Percentiles rank a stretch among this genome's conserved stretches.
Evolutionary conservation across 1,140 invertebrate species (phyloP).

Genomic region (Linepithema humile): DNA sequence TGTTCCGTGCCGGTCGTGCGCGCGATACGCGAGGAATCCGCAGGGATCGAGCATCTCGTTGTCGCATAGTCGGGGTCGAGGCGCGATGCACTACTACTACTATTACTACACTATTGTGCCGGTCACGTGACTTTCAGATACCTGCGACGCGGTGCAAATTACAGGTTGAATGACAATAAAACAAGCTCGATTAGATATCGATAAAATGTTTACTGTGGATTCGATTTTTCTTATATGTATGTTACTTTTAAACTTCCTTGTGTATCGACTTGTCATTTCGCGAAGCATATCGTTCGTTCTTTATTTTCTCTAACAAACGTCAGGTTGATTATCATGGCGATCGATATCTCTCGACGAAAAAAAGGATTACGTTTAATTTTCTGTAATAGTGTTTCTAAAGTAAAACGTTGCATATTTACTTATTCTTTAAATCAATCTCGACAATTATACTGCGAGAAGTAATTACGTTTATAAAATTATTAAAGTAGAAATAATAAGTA

Average conservation of each 20-base stretch:
- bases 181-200: not conserved
- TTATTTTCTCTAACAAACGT: slow-evolving; percentile 29
- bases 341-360: not conserved
- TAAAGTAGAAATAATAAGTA: slow-evolving; percentile 18
- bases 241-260: not conserved
- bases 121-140: slow-evolving; percentile 24
- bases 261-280: not conserved
- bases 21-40: slow-evolving; percentile 40
- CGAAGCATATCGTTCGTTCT: not conserved
- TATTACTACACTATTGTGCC: no score
- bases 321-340: slow-evolving; percentile 16
- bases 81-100: slow-evolving; percentile 3
- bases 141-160: slow-evolving; percentile 19
- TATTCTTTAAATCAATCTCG: not conserved
- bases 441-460: not conserved
- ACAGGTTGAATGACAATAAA: not conserved
- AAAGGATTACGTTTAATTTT: slow-evolving; percentile 7
- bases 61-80: slow-evolving; percentile 40
- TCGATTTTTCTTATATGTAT: not conserved
- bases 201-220: not conserved
- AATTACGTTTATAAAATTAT: not conserved
- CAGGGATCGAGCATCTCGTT: slow-evolving; percentile 45
- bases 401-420: not conserved
- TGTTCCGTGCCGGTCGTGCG: slow-evolving; percentile 38
- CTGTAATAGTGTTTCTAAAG: not conserved